phyloP scores from a whole-genome alignment of 2,113 vertebrate species.

The Globicephala melas region DNA sequence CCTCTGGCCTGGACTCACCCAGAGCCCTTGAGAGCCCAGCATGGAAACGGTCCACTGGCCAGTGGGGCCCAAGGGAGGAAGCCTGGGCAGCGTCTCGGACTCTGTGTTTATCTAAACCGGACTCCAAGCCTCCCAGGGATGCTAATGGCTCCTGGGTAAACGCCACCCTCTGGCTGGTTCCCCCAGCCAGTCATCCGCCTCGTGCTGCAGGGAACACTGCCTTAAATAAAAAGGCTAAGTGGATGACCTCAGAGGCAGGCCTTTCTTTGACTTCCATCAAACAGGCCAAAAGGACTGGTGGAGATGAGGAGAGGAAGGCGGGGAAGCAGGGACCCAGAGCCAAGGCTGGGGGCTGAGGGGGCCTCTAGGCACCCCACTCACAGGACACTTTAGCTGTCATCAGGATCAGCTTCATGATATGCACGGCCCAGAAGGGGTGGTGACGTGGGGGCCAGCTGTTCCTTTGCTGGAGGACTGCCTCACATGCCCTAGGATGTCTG shows the following conservation, averaged over 20 bases:
- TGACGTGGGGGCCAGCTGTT: neutral
- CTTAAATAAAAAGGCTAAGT: neutral
- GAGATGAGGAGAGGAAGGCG: fast-evolving
- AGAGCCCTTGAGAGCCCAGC: neutral
- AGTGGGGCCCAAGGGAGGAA: neutral
- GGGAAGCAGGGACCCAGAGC: neutral
- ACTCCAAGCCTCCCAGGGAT: neutral
- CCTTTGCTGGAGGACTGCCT: neutral
- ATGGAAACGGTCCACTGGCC: neutral
- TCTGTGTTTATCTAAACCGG: neutral
- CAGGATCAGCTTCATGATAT: neutral
- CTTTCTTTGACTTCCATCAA: neutral
- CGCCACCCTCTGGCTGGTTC: neutral
- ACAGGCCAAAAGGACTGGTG: too few species aligned
- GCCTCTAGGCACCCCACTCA: neutral
- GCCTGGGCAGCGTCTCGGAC: neutral
- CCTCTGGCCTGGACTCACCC: too few species aligned
- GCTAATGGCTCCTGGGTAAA: neutral
- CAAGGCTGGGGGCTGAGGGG: neutral
- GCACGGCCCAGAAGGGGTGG: neutral
- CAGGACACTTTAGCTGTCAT: neutral
- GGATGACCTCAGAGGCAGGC: neutral
- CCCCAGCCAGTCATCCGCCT: neutral
- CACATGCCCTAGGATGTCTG: neutral
- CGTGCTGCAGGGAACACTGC: neutral